phyloP scores from a whole-genome alignment of 2,797 vertebrate species.

The Neosilurus mollespiculum region DNA sequence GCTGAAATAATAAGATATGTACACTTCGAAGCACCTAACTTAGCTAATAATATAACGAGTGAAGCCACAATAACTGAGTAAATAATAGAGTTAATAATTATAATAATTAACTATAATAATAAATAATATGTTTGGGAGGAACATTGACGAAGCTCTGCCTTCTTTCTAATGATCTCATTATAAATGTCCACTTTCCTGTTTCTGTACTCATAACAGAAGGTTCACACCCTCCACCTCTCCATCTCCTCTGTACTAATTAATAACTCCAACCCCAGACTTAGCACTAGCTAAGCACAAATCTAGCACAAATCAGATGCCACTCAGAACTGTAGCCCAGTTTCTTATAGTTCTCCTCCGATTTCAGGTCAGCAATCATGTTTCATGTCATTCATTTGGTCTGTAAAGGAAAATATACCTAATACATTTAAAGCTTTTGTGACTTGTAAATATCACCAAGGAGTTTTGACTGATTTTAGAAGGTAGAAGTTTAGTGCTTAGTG shows the following conservation, averaged over 20 bases:
- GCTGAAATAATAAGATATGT: not conserved
- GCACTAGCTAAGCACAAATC: not conserved
- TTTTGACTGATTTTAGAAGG: not conserved
- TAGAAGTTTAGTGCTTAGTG: conserved; percentile 58
- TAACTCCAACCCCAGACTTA: not conserved
- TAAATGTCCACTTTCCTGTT: not conserved
- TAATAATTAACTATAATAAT: too few relatives aligned
- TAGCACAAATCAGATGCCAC: not conserved
- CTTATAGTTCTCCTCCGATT: not conserved
- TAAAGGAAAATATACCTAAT: not conserved
- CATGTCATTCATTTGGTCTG: not conserved
- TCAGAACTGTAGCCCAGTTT: not conserved
- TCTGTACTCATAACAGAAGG: not conserved
- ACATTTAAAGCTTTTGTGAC: not conserved
- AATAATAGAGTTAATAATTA: too few relatives aligned
- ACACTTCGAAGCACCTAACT: not conserved
- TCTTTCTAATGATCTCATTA: not conserved
- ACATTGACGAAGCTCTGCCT: not conserved
- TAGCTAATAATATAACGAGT: not conserved
- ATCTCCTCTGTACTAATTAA: not conserved
- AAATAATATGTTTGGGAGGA: not conserved
- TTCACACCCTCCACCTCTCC: not conserved
- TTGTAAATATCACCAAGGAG: not conserved
- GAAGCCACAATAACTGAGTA: not conserved
- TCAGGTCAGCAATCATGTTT: not conserved